phyloP scores from a whole-genome alignment of 30 jellyfish, hydroid and myxozoan species.

The Mastigias papua region DNA sequence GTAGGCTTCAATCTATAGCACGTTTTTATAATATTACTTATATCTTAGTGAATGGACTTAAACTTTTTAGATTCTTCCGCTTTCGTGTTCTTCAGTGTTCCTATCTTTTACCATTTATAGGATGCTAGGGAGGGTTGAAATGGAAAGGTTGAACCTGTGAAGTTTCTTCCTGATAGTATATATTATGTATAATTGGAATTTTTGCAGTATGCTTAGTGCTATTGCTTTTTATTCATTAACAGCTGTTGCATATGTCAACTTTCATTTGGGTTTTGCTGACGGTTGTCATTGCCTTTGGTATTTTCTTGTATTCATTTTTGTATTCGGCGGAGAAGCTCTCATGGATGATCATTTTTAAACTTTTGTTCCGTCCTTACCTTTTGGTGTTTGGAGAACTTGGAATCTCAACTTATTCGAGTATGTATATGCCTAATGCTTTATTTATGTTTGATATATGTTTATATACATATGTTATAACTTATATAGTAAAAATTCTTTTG shows the following conservation, averaged over 20 bases:
- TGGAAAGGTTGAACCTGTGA: too few species aligned
- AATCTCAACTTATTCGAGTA: constrained; percentile 25
- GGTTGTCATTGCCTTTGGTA: constrained; percentile 52
- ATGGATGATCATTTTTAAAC: constrained; percentile 31
- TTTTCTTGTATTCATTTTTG: constrained; percentile 38
- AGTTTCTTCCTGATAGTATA: too few species aligned
- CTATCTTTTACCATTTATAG: too few species aligned
- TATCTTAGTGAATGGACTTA: too few species aligned
- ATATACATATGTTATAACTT: too few species aligned
- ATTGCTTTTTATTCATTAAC: neutral
- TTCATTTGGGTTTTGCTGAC: constrained; percentile 21
- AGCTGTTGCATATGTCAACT: constrained; percentile 27
- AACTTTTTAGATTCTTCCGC: too few species aligned
- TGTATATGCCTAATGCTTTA: neutral
- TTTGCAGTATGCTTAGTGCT: neutral
- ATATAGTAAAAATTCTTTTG: too few species aligned
- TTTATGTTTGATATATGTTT: too few species aligned
- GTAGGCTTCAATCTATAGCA: too few species aligned
- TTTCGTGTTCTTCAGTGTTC: too few species aligned
- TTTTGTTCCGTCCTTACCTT: constrained; percentile 51
- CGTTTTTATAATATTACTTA: too few species aligned
- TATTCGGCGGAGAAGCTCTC: constrained; percentile 30
- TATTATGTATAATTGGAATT: neutral
- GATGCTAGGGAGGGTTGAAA: too few species aligned
- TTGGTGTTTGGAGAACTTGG: constrained; percentile 64